These are phyloP conservation scores for Nemotelus pantherinus DNA, from an alignment of 2,888 invertebrate genomes.

Conservation along the genomic window DNA sequence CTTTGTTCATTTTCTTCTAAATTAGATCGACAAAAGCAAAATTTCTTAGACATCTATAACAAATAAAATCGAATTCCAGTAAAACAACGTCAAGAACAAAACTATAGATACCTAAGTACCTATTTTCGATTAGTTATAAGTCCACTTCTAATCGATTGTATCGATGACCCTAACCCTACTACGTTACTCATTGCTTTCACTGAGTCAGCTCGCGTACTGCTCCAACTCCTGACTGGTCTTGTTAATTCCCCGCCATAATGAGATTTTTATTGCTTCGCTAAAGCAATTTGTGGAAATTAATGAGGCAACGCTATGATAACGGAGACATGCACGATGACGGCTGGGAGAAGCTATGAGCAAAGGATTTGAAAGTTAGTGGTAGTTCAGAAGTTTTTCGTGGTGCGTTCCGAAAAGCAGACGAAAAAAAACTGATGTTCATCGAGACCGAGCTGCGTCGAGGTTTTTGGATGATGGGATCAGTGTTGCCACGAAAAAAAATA, in stretches of 20 bases:
- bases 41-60: no score
- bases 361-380: constrained; percentile 32
- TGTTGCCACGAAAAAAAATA: no score
- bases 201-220: background rate
- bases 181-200: constrained; percentile 10
- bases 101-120: background rate
- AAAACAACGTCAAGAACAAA: no score
- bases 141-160: constrained; percentile 2
- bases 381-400: constrained; percentile 12
- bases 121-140: no score
- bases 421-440: no score
- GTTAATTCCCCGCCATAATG: constrained; percentile 36
- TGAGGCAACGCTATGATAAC: constrained; percentile 37
- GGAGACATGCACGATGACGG: constrained; percentile 23
- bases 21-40: no score
- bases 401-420: no score
- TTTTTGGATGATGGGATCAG: no score
- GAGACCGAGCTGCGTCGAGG: no score
- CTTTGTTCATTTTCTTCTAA: no score
- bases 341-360: constrained; percentile 18
- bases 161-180: constrained; percentile 29
- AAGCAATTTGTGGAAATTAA: constrained; percentile 42
- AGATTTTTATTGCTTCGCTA: constrained; percentile 42
- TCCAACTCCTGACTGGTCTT: constrained; percentile 6
- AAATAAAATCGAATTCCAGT: no score